Conservation (phyloP, 2,113 vertebrate species). For the Lasiurus cinereus region DNA sequence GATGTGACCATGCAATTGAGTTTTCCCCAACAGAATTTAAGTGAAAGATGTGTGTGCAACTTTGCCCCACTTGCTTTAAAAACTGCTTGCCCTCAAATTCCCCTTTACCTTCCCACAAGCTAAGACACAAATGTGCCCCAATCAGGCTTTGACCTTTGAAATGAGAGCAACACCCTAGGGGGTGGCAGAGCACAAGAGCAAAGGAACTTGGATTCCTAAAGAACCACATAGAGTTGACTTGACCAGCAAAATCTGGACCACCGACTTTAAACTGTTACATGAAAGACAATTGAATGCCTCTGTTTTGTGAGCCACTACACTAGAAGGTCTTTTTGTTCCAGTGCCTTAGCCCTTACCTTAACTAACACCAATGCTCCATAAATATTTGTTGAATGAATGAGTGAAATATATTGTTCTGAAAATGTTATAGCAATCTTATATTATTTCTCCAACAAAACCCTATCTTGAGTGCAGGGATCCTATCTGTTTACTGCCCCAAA, state of each 20-base stretch:
- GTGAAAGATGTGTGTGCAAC: neutral
- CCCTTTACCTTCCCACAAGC: neutral
- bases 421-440: slow-evolving; percentile 24
- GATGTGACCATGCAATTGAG: neutral
- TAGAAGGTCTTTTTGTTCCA: neutral
- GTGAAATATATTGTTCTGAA: neutral
- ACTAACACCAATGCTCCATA: neutral
- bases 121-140: neutral
- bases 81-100: neutral
- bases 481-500: slow-evolving; percentile 7
- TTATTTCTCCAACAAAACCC: slow-evolving; percentile 25
- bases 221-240: neutral
- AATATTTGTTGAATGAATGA: neutral
- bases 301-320: neutral
- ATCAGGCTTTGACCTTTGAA: neutral
- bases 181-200: neutral
- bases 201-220: slow-evolving; percentile 6
- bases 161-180: neutral
- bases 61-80: slow-evolving; percentile 37
- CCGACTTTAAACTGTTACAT: neutral
- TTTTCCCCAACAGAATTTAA: neutral
- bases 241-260: neutral
- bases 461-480: neutral
- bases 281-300: neutral
- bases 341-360: neutral